These are phyloP conservation scores for Calephelis perditalis DNA, from an alignment of 2,888 invertebrate species.

Conservation along the genomic window DNA sequence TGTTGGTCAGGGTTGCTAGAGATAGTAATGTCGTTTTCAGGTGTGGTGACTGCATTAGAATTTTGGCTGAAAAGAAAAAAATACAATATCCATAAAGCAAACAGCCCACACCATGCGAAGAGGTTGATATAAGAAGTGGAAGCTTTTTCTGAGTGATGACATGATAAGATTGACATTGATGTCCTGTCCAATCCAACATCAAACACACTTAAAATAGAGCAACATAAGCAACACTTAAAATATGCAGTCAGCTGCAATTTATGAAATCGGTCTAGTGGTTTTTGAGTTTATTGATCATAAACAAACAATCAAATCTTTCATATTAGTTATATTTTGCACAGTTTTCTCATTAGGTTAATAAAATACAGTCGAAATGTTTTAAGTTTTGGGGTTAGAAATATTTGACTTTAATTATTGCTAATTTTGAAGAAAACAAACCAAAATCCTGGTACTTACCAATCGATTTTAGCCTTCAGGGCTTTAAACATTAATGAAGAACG, in stretches of 20 bases:
- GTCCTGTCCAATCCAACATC: slow-evolving; percentile 4
- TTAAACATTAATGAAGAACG: slow-evolving; percentile 8
- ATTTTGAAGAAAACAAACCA: neutral
- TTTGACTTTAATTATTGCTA: neutral
- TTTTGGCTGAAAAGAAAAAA: slow-evolving; percentile 14
- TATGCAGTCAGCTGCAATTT: slow-evolving; percentile 7
- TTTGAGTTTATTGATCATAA: slow-evolving; percentile 4
- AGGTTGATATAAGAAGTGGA: slow-evolving; percentile 15
- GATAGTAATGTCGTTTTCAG: neutral
- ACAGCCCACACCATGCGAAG: slow-evolving; percentile 15
- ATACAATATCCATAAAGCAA: slow-evolving; percentile 13
- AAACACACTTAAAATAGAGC: slow-evolving; percentile 12
- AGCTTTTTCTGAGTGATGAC: slow-evolving; percentile 6
- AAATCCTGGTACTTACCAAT: slow-evolving; percentile 8
- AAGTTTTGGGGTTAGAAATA: slow-evolving; percentile 14
- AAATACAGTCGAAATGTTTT: slow-evolving; percentile 14
- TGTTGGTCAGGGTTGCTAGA: no score
- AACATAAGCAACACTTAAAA: slow-evolving; percentile 4
- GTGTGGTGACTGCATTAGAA: slow-evolving; percentile 14
- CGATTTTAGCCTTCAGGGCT: slow-evolving; percentile 8
- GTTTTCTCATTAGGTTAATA: slow-evolving; percentile 17
- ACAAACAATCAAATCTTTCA: slow-evolving; percentile 11
- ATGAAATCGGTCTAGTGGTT: slow-evolving; percentile 14
- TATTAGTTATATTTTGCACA: slow-evolving; percentile 6
- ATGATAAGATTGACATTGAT: slow-evolving; percentile 9